Base-by-base conservation (phyloP, 2,888 invertebrate species). In the Chloromyia formosa region DNA sequence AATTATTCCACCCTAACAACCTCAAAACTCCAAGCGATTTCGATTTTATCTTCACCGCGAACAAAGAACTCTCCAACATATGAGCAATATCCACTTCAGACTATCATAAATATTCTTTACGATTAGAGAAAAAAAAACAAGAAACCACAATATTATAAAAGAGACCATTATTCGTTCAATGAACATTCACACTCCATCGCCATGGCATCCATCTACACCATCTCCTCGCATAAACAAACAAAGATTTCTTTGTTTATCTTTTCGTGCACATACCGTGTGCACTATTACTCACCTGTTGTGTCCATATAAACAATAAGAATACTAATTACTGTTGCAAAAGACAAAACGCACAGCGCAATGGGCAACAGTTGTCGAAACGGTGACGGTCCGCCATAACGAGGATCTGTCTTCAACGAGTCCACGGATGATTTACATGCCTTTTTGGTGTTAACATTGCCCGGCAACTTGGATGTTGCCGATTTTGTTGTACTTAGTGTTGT, bases 291-390 rank as follows among this genome's bases (percentile, higher is more conserved):
- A 93, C 93, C 93, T 86, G 90, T 92, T 80, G 92, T 92, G 83
- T 93, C 92, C 91, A 93, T 93, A 84, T 93, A 93, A 79, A 93
- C 89, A 60, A 93, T 88, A 78, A 94, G 87, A 81, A 92, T 88
- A 12, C 92, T 91, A 90, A 93, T 92, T 40, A 93, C 93, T 40
- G 92, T 92, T 75, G 93, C 92, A 86, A 94, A 94, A 10, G 93
- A 93, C 77, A 93, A 86, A 78, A 93, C 88, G 86, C 93, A 94
- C 78, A 92, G 86, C 62, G 91, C 89, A 42, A 92, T 89, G 0
- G 93, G 93, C 81, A 92, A 84, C 75, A 92, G 85, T 78, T 85
- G 85, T 78, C 85, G 83, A 78, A 85, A 84, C 77, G 83, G 83
- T 78, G 85, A 85, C 74, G 84, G 83, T 77, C 82, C 83, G 76